phyloP scores from a whole-genome alignment of 2,113 vertebrate species.

The Artemisiospiza belli region DNA sequence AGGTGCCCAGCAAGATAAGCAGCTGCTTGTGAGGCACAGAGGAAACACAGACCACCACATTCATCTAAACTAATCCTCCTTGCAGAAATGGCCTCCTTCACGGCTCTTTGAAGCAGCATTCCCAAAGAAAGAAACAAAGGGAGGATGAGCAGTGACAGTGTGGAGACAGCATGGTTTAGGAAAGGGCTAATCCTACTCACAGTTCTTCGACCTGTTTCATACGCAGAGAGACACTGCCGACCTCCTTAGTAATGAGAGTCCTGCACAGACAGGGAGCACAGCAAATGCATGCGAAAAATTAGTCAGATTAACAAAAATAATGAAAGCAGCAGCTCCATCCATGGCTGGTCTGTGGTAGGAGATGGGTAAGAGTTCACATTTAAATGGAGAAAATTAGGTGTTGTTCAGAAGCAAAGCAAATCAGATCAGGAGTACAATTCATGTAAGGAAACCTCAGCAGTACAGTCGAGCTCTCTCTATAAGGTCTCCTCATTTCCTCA shows the following conservation, averaged over 20 bases:
- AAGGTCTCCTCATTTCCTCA: not conserved
- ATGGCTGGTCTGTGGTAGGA: slow-evolving; percentile 9
- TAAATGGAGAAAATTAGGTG: slow-evolving; percentile 33
- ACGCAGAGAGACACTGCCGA: slow-evolving; percentile 98
- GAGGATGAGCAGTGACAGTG: slow-evolving; percentile 35
- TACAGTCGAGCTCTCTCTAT: slow-evolving; percentile 44
- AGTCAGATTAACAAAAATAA: slow-evolving; percentile 76
- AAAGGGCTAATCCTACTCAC: slow-evolving; percentile 89
- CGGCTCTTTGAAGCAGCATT: not conserved
- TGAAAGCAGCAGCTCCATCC: slow-evolving; percentile 63
- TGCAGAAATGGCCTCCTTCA: not conserved
- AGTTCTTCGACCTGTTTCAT: slow-evolving; percentile 99
- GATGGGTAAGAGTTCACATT: slow-evolving; percentile 29
- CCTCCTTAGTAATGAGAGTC: slow-evolving; percentile 94
- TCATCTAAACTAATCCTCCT: not conserved
- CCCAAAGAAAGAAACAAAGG: slow-evolving; percentile 12
- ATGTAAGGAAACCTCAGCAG: slow-evolving; percentile 25
- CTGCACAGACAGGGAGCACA: slow-evolving; percentile 84
- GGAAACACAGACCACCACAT: not conserved
- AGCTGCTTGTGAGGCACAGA: not conserved
- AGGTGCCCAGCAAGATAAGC: not conserved
- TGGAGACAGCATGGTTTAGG: slow-evolving; percentile 56
- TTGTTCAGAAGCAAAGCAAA: slow-evolving; percentile 58
- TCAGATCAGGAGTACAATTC: slow-evolving; percentile 25
- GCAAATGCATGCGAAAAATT: slow-evolving; percentile 83